phyloP scores from a whole-genome alignment of 2,888 invertebrate genomes.

The Escarpia spicata region DNA sequence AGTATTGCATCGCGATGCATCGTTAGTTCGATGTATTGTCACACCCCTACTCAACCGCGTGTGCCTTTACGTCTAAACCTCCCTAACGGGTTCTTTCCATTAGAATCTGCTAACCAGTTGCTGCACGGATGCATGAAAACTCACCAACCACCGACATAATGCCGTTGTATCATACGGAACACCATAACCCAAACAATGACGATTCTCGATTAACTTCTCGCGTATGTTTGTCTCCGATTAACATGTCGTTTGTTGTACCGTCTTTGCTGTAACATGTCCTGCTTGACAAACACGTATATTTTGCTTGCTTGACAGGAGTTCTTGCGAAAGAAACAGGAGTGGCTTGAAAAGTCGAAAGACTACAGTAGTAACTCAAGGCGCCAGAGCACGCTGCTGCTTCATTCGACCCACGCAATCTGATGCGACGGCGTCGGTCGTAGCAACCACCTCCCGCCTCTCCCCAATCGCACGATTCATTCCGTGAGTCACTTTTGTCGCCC shows the following conservation, averaged over 20 bases:
- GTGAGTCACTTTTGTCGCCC: not conserved
- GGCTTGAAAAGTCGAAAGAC: conserved; percentile 45
- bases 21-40: too few relatives aligned
- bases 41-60: not conserved
- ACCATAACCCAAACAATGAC: not conserved
- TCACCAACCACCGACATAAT: not conserved
- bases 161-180: not conserved
- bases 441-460: not conserved
- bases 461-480: not conserved
- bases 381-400: conserved; percentile 42
- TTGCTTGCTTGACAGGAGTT: conserved; percentile 41
- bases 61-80: not conserved
- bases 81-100: not conserved
- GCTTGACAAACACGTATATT: conserved; percentile 5
- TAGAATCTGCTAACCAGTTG: not conserved
- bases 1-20: too few relatives aligned
- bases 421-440: not conserved
- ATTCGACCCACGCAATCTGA: conserved; percentile 43
- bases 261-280: not conserved
- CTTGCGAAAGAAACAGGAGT: conserved; percentile 44
- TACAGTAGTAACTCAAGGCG: conserved; percentile 40
- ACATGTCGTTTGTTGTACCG: not conserved
- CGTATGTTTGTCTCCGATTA: not conserved
- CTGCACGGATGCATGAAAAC: not conserved
- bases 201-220: not conserved